Evolutionary conservation across 2,113 vertebrate species (phyloP).

Genomic region (Capricornis sumatraensis): DNA sequence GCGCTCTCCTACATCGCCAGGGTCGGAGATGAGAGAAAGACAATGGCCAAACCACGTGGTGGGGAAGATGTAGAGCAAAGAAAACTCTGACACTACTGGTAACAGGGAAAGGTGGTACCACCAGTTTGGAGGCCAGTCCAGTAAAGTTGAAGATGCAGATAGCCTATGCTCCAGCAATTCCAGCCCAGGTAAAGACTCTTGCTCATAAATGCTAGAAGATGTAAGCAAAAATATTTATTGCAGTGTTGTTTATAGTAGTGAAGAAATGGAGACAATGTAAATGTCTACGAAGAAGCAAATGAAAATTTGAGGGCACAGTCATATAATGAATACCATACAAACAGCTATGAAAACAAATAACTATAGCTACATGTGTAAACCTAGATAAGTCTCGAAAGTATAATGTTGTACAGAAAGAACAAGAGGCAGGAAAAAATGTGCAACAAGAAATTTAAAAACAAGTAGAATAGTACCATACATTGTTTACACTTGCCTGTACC

Average conservation of each 20-base stretch:
- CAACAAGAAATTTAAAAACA: neutral
- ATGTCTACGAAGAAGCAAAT: slow-evolving; percentile 4
- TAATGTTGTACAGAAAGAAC: neutral
- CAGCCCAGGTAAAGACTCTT: neutral
- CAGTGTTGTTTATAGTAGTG: neutral
- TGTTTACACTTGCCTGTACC: neutral
- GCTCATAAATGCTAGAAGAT: neutral
- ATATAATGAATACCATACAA: neutral
- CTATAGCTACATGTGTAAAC: neutral
- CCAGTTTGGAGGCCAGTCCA: neutral
- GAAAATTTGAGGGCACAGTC: slow-evolving; percentile 6
- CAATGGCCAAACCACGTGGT: neutral
- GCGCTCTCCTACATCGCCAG: neutral
- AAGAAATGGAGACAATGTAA: neutral
- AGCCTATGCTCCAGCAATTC: neutral
- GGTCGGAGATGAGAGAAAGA: neutral
- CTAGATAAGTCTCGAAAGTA: neutral
- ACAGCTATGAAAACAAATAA: slow-evolving; percentile 15
- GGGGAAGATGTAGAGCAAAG: neutral
- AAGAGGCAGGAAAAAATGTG: neutral
- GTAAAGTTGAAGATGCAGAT: neutral
- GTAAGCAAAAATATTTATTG: neutral
- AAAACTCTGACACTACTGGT: neutral
- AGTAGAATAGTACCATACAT: neutral
- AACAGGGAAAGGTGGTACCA: neutral